These are phyloP conservation scores for Trachelus tabidus DNA, from an alignment of 2,888 invertebrate genomes.

Conservation along the genomic window DNA sequence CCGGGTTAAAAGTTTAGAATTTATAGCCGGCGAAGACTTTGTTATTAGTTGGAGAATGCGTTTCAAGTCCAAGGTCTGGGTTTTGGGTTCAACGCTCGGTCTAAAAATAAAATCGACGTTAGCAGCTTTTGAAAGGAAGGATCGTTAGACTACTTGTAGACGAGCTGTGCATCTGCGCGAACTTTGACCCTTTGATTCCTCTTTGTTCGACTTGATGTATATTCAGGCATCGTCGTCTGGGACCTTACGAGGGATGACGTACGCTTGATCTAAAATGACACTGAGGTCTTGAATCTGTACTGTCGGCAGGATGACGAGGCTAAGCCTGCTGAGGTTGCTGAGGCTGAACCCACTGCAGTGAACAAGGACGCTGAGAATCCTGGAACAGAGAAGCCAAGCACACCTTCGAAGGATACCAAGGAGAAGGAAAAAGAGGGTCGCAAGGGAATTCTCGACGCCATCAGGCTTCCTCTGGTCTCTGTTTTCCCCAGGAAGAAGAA, in stretches of 20 bases:
- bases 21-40: background rate
- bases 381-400: conserved; percentile 49
- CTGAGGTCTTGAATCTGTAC: background rate
- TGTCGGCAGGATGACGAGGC: conserved; percentile 51
- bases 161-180: background rate
- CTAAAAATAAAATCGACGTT: background rate
- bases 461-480: conserved; percentile 73
- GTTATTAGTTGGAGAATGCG: background rate
- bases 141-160: background rate
- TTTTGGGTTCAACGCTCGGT: background rate
- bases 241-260: background rate
- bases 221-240: background rate
- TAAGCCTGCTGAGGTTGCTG: conserved; percentile 55
- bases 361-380: conserved; percentile 51
- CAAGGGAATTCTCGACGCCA: conserved; percentile 71
- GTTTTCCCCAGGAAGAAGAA: conserved; percentile 63
- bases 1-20: background rate
- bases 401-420: conserved; percentile 50
- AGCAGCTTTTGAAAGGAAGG: background rate
- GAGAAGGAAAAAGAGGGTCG: conserved; percentile 36
- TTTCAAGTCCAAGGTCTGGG: background rate
- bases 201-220: background rate
- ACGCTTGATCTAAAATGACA: background rate
- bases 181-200: background rate
- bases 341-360: conserved; percentile 36